Evolutionary conservation across 2,888 invertebrate species (phyloP), one percentile per base, ranked within the genome.

Genomic region (Cryptus armator): DNA sequence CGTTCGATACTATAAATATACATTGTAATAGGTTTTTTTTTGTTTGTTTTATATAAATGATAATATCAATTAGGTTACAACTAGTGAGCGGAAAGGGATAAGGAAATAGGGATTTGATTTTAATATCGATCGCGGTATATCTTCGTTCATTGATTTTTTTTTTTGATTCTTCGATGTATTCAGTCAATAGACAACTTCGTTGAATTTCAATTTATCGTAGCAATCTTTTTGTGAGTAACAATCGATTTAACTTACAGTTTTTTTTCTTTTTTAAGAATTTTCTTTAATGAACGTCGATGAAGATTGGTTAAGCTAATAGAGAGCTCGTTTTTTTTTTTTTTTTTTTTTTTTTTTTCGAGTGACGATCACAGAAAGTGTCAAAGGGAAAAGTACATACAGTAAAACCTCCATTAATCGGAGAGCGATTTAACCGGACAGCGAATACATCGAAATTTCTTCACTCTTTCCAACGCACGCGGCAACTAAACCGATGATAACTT

Each of bases 361-460:
- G 83, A 83, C 66, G 80, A 84, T 70, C 84, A 86, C 81, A 82
- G 78, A 86, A 82, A 44, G 66, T 44, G 46, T 59, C 72, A 19
- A 72, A 44, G 59, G 44, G 43, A 37, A 66, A 48, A 29, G 19
- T 53, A 53, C 10, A 76, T 51, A 66, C 44, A 51, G 37, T 37
- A 7, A 5, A 37, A 7, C 37, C 37, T 37, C 37, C 6, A 5
- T 37, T 37, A 37, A 37, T 7, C 37, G 37, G 9, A 7, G 7
- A 37, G 6, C 37, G 37, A 37, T 37, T 37, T 37, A 1, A 37
- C 9, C 9, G 37, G 9, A 37, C 37, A 5, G 37, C 5, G 9
- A 37, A 5, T 9, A 9, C 7, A 9, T 5, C 37, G 37, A 9
- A 37, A 37, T 37, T 2, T 9, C 0, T 9, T 9, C 24, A 24